Percentiles rank a stretch among this genome's conserved stretches.
phyloP scores from a whole-genome alignment of 2,113 vertebrate species.

The Catagonus wagneri region DNA sequence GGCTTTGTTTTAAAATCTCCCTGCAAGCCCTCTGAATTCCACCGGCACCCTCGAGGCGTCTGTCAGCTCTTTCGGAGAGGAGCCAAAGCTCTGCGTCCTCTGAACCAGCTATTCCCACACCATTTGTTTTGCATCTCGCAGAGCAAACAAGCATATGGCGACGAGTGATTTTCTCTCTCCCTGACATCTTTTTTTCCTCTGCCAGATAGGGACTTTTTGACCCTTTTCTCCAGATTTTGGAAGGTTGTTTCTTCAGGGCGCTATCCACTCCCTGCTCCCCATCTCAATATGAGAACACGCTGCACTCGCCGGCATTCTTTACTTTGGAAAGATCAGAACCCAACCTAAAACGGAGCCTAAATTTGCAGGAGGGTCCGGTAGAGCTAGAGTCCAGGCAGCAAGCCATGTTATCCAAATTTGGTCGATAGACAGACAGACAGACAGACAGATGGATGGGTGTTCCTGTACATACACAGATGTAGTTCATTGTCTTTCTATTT shows the following conservation, averaged over 20 bases:
- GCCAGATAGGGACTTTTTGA: neutral
- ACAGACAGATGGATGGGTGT: neutral
- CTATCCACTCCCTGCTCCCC: neutral
- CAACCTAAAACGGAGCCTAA: neutral
- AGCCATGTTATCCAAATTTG: neutral
- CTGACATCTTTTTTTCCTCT: neutral
- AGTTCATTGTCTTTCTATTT: neutral
- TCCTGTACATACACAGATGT: neutral
- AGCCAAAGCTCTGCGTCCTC: neutral
- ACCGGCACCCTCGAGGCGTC: fast-evolving
- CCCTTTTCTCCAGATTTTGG: neutral
- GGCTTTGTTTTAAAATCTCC: neutral
- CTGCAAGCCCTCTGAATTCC: neutral
- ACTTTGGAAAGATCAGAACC: neutral
- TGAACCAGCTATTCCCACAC: too few species aligned
- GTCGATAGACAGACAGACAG: neutral
- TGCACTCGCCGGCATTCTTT: neutral
- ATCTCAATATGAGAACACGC: neutral
- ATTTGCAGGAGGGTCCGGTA: neutral
- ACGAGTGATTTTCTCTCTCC: neutral
- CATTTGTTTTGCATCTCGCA: neutral
- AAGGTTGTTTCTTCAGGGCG: neutral
- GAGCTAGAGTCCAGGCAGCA: neutral
- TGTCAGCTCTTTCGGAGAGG: neutral
- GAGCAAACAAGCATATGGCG: neutral